These are phyloP conservation scores for Tanytarsus gracilentus DNA, from an alignment of 2,888 invertebrate species.

Conservation along the genomic window DNA sequence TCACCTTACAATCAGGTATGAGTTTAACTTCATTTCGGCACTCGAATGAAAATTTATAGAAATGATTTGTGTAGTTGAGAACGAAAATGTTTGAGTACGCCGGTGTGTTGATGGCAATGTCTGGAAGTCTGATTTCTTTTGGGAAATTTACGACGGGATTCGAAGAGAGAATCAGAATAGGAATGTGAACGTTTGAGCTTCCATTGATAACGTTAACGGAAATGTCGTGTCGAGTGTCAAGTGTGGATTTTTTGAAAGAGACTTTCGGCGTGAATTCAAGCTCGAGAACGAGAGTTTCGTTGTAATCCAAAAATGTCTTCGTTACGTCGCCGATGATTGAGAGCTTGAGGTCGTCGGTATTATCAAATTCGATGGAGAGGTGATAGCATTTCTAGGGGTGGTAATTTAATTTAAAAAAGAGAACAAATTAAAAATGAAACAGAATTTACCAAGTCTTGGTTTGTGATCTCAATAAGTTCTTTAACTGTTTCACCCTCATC, in stretches of 20 bases:
- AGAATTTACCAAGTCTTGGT: slow-evolving; percentile 11
- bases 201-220: not conserved
- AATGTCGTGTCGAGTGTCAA: slow-evolving; percentile 19
- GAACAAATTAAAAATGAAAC: not conserved
- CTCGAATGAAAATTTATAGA: slow-evolving; percentile 17
- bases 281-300: slow-evolving; percentile 6
- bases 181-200: slow-evolving; percentile 12
- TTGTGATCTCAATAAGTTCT: slow-evolving; percentile 12
- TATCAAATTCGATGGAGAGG: slow-evolving; percentile 9
- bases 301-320: not conserved
- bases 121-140: slow-evolving; percentile 8
- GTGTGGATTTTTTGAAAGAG: not conserved
- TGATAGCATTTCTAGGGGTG: slow-evolving; percentile 17
- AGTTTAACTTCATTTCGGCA: slow-evolving; percentile 16
- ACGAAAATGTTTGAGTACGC: slow-evolving; percentile 25
- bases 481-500: slow-evolving; percentile 9
- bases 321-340: not conserved
- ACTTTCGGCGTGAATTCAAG: not conserved
- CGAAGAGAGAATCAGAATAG: slow-evolving; percentile 8
- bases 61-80: slow-evolving; percentile 7
- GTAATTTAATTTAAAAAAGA: not conserved
- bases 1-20: slow-evolving; percentile 17
- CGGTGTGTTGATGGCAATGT: not conserved
- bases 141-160: slow-evolving; percentile 19
- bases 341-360: slow-evolving; percentile 10